phyloP scores from a whole-genome alignment of 2,113 vertebrate genomes.

The Pollachius pollachius region DNA sequence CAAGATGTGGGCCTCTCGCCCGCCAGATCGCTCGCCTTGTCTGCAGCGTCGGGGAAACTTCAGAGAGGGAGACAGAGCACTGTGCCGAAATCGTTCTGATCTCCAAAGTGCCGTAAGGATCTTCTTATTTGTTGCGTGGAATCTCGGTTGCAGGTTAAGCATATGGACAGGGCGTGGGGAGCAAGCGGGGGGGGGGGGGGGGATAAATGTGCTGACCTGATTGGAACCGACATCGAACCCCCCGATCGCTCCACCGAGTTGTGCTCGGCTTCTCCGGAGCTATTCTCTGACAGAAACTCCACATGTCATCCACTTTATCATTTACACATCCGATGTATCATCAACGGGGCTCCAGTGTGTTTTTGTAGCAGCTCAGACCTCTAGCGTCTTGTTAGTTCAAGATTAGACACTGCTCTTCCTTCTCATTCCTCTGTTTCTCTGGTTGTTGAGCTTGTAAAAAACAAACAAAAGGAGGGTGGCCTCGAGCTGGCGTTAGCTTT shows the following conservation, averaged over 20 bases:
- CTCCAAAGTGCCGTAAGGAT: conserved; percentile 37
- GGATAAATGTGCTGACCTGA: too few species aligned
- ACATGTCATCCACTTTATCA: conserved; percentile 38
- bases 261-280: too few species aligned
- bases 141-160: too few species aligned
- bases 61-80: too few species aligned
- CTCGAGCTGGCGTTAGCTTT: conserved; percentile 49
- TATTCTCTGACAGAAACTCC: neutral
- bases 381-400: conserved; percentile 44
- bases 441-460: conserved; percentile 51
- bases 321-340: conserved; percentile 30
- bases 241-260: too few species aligned
- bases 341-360: conserved; percentile 12
- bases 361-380: conserved; percentile 31
- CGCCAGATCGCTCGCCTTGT: conserved; percentile 18
- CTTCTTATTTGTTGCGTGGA: too few species aligned
- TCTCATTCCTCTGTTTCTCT: conserved; percentile 44
- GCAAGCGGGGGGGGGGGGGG: too few species aligned
- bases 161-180: too few species aligned
- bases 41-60: too few species aligned
- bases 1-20: conserved; percentile 31
- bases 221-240: too few species aligned
- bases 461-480: conserved; percentile 21
- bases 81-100: conserved; percentile 44
- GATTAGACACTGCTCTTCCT: conserved; percentile 35